These are phyloP conservation scores for Aeoliscus strigatus DNA, from an alignment of 2,797 vertebrate genomes.

Conservation along the genomic window DNA sequence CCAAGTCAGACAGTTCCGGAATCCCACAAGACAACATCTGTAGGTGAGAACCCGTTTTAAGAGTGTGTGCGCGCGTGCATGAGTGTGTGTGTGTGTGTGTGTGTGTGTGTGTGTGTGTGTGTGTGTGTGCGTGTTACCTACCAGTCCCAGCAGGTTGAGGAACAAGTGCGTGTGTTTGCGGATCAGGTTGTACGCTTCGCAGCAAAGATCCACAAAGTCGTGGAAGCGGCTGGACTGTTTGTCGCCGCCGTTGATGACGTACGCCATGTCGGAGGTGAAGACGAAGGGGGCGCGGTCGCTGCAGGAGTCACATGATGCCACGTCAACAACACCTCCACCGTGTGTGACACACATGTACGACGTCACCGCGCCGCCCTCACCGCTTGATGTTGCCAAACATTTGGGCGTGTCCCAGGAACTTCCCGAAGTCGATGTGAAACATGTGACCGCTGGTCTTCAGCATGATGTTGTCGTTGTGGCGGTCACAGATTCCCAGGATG, in stretches of 20 bases:
- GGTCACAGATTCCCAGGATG: constrained; percentile 93
- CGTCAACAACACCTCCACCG: neutral
- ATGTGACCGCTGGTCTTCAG: constrained; percentile 95
- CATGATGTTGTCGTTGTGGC: constrained; percentile 99
- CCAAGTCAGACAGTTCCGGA: constrained; percentile 89
- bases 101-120: constrained; percentile 9
- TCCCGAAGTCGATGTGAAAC: constrained; percentile 98
- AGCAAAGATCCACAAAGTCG: constrained; percentile 96
- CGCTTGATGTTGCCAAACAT: constrained; percentile 98
- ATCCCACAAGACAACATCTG: constrained; percentile 98
- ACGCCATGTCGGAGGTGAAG: constrained; percentile 98
- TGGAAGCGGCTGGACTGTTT: constrained; percentile 97
- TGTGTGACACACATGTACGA: neutral
- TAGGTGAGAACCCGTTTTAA: too few species aligned
- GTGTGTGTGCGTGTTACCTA: constrained; percentile 53
- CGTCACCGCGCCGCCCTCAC: constrained; percentile 64
- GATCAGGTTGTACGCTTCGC: constrained; percentile 96
- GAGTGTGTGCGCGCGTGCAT: neutral
- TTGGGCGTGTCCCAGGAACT: constrained; percentile 94
- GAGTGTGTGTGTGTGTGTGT: constrained; percentile 3
- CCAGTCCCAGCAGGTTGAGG: constrained; percentile 93
- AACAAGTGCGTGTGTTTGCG: constrained; percentile 96
- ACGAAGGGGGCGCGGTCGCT: constrained; percentile 96
- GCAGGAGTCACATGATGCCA: constrained; percentile 10
- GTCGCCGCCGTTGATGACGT: constrained; percentile 96